A percentile compares a stretch with the other conserved stretches of the same genome.
Evolutionary conservation across 2,888 invertebrate species (phyloP).

Genomic region (Entomobrya proxima): DNA sequence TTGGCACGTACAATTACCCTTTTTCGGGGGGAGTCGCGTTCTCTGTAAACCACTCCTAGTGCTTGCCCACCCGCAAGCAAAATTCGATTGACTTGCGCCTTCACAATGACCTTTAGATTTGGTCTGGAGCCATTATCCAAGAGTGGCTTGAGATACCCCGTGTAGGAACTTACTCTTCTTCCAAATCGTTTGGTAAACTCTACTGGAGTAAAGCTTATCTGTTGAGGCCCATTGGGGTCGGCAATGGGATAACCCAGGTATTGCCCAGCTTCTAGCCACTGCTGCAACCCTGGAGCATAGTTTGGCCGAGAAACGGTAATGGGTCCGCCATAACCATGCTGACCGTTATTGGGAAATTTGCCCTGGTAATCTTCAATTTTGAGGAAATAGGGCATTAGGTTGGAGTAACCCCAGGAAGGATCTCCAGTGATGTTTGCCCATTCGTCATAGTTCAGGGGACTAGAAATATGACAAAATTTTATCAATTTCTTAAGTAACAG

Average conservation of each 20-base stretch:
- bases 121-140: not conserved
- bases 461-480: too few species aligned
- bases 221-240: slow-evolving; percentile 67
- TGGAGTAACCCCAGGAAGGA: slow-evolving; percentile 29
- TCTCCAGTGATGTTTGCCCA: slow-evolving; percentile 34
- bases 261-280: slow-evolving; percentile 54
- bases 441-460: not conserved
- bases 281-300: slow-evolving; percentile 36
- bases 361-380: slow-evolving; percentile 32
- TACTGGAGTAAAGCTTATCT: slow-evolving; percentile 51
- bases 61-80: slow-evolving; percentile 4
- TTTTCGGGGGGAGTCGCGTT: not conserved
- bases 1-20: not conserved
- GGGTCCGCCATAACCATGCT: slow-evolving; percentile 56
- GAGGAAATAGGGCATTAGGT: slow-evolving; percentile 37
- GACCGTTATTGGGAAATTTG: slow-evolving; percentile 30
- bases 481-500: too few species aligned
- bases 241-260: slow-evolving; percentile 42
- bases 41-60: slow-evolving; percentile 16
- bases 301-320: slow-evolving; percentile 33
- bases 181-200: slow-evolving; percentile 54
- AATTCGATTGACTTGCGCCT: slow-evolving; percentile 2
- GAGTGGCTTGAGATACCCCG: slow-evolving; percentile 35
- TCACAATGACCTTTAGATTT: slow-evolving; percentile 19
- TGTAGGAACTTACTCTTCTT: slow-evolving; percentile 55